Evolutionary conservation across 2,797 vertebrate genomes (phyloP).

Genomic region (Poeciliopsis paucimaculata): DNA sequence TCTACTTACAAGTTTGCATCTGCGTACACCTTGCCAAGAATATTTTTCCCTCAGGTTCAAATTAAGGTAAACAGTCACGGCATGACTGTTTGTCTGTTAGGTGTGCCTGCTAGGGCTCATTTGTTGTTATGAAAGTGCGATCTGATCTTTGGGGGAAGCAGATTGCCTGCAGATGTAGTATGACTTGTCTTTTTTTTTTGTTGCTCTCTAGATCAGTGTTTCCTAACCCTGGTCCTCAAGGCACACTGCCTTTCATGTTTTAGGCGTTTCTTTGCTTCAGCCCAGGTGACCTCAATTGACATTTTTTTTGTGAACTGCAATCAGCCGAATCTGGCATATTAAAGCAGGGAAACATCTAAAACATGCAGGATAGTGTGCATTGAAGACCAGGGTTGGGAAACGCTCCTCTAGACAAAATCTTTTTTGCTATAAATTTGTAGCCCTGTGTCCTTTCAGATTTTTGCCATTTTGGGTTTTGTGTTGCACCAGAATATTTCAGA

Average conservation of each 20-base stretch:
- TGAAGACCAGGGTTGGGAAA: too few relatives aligned
- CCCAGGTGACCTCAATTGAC: too few relatives aligned
- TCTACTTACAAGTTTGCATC: neutral
- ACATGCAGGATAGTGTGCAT: too few relatives aligned
- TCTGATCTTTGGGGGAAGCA: neutral
- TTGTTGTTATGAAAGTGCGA: neutral
- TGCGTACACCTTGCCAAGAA: neutral
- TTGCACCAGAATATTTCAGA: neutral
- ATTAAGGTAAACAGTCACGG: neutral
- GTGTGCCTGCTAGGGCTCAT: neutral
- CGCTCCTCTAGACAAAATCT: neutral
- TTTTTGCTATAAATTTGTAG: neutral
- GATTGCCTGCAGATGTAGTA: too few relatives aligned
- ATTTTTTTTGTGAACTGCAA: too few relatives aligned
- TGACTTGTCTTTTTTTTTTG: neutral
- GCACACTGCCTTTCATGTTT: too few relatives aligned
- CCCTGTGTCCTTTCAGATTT: neutral
- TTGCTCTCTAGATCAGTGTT: neutral
- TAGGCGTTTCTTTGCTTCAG: too few relatives aligned
- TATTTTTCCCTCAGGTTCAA: neutral
- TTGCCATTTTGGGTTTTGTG: neutral
- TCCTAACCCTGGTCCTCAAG: too few relatives aligned
- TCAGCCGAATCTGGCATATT: too few relatives aligned
- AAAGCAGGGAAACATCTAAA: too few relatives aligned
- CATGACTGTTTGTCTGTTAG: slow-evolving; percentile 1